Evolutionary conservation across 2,113 vertebrate genomes (phyloP).

Genomic region (Hymenochirus boettgeri): DNA sequence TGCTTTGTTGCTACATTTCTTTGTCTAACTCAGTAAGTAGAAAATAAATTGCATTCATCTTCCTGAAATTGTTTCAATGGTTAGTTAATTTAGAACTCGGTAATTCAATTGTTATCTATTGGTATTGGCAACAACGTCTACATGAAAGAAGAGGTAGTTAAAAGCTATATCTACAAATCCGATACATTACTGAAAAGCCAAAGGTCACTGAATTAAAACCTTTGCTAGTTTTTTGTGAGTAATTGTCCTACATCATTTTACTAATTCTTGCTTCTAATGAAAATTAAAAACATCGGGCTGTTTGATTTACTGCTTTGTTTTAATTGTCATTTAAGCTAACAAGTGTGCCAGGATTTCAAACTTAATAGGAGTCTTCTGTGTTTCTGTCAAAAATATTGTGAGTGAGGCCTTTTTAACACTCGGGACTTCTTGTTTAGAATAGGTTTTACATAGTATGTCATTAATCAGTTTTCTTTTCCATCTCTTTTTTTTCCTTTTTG

Average conservation of each 20-base stretch:
- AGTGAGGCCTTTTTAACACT: slow-evolving; percentile 37
- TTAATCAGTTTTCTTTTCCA: slow-evolving; percentile 28
- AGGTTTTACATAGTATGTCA: slow-evolving; percentile 39
- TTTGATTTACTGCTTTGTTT: slow-evolving; percentile 43
- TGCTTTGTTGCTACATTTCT: slow-evolving; percentile 21
- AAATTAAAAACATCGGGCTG: slow-evolving; percentile 39
- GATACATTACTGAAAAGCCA: slow-evolving; percentile 40
- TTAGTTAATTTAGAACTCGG: slow-evolving; percentile 38
- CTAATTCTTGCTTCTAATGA: slow-evolving; percentile 41
- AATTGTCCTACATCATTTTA: slow-evolving; percentile 43
- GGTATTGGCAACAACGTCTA: slow-evolving; percentile 39
- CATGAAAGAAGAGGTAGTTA: slow-evolving; percentile 42
- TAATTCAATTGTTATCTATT: slow-evolving; percentile 42
- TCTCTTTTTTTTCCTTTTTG: background rate
- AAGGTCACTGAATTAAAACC: slow-evolving; percentile 42
- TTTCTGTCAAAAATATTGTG: slow-evolving; percentile 42
- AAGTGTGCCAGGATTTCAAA: slow-evolving; percentile 26
- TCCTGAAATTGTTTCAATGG: slow-evolving; percentile 33
- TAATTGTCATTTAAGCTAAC: slow-evolving; percentile 43
- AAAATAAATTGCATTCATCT: slow-evolving; percentile 42
- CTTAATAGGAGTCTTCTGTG: slow-evolving; percentile 24
- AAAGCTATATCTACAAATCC: slow-evolving; percentile 40
- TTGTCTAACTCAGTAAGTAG: slow-evolving; percentile 26
- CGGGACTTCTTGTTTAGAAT: slow-evolving; percentile 32
- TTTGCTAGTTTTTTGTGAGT: slow-evolving; percentile 34